Conservation (phyloP, 2,888 invertebrate genomes). For the Lingula anatina region DNA sequence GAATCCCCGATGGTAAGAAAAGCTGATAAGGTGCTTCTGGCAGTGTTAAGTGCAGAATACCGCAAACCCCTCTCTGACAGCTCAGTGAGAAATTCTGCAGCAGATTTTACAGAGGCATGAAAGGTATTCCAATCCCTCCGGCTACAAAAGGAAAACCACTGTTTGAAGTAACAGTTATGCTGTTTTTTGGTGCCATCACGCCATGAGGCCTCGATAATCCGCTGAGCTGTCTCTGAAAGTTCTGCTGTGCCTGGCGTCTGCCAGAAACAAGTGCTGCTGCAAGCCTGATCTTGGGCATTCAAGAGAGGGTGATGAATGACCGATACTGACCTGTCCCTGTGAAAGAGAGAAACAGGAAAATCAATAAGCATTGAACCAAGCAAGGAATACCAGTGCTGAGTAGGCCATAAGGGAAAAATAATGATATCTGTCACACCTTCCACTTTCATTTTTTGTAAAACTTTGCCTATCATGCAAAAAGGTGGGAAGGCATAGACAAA, state of each 20-base stretch:
- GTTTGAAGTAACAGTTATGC: not conserved
- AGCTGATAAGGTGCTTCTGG: not conserved
- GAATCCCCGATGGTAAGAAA: not conserved
- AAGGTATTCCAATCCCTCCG: not conserved
- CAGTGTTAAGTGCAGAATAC: not conserved
- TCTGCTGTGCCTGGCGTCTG: too few species aligned
- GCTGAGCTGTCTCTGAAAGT: not conserved
- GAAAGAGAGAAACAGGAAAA: not conserved
- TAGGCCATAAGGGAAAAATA: slow-evolving; percentile 8
- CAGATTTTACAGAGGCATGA: not conserved
- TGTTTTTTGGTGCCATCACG: not conserved
- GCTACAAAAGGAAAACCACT: not conserved
- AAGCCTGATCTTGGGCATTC: too few species aligned
- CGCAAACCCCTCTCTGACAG: not conserved
- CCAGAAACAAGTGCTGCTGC: too few species aligned
- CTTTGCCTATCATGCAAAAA: slow-evolving; percentile 4
- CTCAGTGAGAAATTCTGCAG: too few species aligned
- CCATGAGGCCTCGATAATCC: not conserved
- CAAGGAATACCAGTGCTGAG: slow-evolving; percentile 9
- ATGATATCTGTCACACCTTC: slow-evolving; percentile 5
- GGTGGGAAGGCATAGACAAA: slow-evolving; percentile 11
- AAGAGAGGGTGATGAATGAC: too few species aligned
- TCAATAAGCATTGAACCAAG: slow-evolving; percentile 2
- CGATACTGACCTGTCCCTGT: too few species aligned
- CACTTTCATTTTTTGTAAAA: slow-evolving; percentile 6